Evolutionary conservation across 30 jellyfish, hydroid and myxozoan genomes (phyloP).

Genomic region (Hydractinia symbiolongicarpus): DNA sequence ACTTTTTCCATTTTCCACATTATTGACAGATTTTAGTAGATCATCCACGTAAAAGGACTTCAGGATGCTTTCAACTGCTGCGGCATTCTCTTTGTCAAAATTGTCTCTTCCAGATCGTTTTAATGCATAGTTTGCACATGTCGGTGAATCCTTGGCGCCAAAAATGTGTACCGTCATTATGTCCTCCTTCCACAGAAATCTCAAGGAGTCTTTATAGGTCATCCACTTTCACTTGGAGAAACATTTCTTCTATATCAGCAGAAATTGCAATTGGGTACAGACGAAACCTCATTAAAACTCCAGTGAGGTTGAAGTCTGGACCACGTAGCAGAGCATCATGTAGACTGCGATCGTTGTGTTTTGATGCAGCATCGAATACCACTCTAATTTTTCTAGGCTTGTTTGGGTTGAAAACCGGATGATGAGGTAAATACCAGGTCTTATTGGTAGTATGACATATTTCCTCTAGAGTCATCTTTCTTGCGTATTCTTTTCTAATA

Average conservation of each 20-base stretch:
- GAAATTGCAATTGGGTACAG: neutral
- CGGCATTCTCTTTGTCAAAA: neutral
- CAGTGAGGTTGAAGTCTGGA: neutral
- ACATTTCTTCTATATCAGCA: neutral
- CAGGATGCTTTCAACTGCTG: neutral
- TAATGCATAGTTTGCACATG: constrained; percentile 13
- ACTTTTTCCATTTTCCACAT: neutral
- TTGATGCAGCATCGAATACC: neutral
- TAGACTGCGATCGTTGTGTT: neutral
- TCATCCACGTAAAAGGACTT: neutral
- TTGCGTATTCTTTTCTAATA: neutral
- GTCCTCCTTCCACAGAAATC: constrained; percentile 5
- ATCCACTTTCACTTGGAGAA: neutral
- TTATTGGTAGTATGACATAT: constrained; percentile 1
- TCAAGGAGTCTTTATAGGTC: neutral
- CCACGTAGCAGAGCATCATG: neutral
- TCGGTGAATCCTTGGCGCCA: constrained; percentile 34
- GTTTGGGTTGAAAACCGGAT: neutral
- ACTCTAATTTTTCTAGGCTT: neutral
- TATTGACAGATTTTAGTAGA: neutral
- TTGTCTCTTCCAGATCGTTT: neutral
- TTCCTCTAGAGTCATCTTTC: constrained; percentile 5
- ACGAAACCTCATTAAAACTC: neutral
- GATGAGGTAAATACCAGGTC: constrained; percentile 29
- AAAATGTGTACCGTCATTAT: constrained; percentile 23